phyloP scores from a whole-genome alignment of 2,797 vertebrate genomes.

The Mormyrus proboscirostris region DNA sequence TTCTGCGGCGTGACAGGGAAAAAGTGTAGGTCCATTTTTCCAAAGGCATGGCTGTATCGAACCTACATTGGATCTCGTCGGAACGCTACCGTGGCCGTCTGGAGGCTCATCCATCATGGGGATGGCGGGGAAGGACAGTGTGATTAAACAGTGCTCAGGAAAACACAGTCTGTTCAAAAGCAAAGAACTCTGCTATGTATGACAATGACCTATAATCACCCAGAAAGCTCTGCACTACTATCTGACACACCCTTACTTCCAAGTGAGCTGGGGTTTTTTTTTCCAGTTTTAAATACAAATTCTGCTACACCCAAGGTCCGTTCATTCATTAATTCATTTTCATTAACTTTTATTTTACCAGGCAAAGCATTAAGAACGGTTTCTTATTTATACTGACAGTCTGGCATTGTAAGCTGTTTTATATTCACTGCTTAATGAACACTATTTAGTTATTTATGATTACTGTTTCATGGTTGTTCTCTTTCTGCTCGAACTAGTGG shows the following conservation, averaged over 20 bases:
- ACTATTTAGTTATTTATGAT: not conserved
- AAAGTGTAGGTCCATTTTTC: not conserved
- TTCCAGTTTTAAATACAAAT: not conserved
- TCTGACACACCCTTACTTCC: not conserved
- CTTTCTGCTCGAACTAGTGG: not conserved
- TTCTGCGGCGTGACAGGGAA: not conserved
- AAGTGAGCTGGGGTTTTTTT: not conserved
- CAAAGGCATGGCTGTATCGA: not conserved
- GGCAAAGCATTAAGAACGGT: not conserved
- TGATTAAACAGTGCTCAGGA: not conserved
- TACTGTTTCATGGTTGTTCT: not conserved
- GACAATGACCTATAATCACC: not conserved
- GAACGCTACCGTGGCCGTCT: not conserved
- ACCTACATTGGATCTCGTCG: not conserved
- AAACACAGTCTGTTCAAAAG: not conserved
- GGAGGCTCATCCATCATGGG: not conserved
- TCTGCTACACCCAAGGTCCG: not conserved
- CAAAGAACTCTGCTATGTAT: not conserved
- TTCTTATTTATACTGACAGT: not conserved
- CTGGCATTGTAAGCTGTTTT: not conserved
- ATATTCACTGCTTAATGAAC: not conserved
- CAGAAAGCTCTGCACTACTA: not conserved
- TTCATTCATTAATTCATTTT: not conserved
- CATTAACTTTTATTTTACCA: not conserved
- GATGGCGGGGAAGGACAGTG: not conserved